Percentiles rank a stretch among this genome's conserved stretches.
Evolutionary conservation across 2,888 invertebrate species (phyloP).

Genomic region (Tanaodytes sp.): DNA sequence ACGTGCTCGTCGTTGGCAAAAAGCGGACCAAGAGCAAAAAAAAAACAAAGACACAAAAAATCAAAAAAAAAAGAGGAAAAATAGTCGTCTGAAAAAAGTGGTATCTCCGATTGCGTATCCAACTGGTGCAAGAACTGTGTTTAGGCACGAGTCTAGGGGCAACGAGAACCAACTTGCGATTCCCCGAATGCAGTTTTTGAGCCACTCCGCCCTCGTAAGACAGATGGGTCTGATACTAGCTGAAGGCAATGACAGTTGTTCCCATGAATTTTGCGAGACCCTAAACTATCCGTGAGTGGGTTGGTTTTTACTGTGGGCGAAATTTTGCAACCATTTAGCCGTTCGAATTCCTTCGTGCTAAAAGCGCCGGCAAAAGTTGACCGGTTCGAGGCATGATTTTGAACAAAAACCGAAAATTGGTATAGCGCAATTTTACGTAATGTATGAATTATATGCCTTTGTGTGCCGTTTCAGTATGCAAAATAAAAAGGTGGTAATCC

Average conservation of each 20-base stretch:
- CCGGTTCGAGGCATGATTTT: conserved; percentile 10
- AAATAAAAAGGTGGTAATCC: too few species aligned
- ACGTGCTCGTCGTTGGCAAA: conserved; percentile 48
- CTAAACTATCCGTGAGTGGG: not conserved
- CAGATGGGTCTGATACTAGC: conserved; percentile 48
- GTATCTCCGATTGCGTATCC: conserved; percentile 21
- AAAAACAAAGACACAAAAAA: conserved; percentile 6
- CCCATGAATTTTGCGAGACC: conserved; percentile 34
- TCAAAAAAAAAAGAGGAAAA: conserved; percentile 6
- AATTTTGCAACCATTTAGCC: conserved; percentile 19
- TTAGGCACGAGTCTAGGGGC: conserved; percentile 46
- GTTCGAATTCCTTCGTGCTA: conserved; percentile 19
- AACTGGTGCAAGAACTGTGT: conserved; percentile 37
- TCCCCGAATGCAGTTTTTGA: conserved; percentile 44
- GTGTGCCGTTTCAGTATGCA: too few species aligned
- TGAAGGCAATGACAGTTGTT: conserved; percentile 53
- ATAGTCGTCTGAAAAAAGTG: conserved; percentile 11
- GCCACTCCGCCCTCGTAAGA: conserved; percentile 44
- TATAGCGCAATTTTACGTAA: conserved; percentile 19
- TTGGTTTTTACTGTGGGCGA: conserved; percentile 18
- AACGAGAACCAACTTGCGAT: conserved; percentile 21
- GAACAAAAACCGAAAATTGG: conserved; percentile 22
- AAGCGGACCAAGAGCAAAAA: conserved; percentile 10
- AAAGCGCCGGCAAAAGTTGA: too few species aligned
- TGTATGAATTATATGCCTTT: conserved; percentile 19